A percentile compares a stretch with the other conserved stretches of the same genome.
Evolutionary conservation across 2,797 vertebrate genomes (phyloP).

Genomic region (Balearica regulorum): DNA sequence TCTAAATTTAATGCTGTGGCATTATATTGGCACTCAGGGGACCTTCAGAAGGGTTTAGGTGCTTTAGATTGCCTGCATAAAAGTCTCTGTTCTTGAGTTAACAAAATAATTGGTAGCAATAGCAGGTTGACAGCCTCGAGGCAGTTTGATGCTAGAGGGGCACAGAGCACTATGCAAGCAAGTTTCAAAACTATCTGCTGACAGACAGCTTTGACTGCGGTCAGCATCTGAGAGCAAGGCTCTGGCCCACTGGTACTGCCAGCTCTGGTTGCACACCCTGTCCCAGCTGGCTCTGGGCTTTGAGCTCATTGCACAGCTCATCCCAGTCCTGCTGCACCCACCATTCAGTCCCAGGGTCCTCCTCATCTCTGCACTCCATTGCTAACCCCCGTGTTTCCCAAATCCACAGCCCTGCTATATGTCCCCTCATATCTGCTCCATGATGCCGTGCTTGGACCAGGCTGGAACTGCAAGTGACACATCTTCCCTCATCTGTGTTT

Average conservation of each 20-base stretch:
- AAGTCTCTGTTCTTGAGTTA: not conserved
- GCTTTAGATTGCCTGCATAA: not conserved
- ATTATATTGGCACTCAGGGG: not conserved
- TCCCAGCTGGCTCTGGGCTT: not conserved
- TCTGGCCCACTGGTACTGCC: not conserved
- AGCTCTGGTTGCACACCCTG: not conserved
- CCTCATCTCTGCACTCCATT: not conserved
- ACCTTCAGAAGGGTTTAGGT: not conserved
- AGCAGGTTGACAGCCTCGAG: not conserved
- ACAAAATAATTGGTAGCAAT: not conserved
- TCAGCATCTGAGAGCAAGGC: not conserved
- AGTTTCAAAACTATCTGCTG: slow-evolving; percentile 43
- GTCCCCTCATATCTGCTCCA: rapidly evolving
- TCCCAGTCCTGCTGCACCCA: rapidly evolving
- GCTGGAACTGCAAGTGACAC: not conserved
- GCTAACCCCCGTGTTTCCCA: not conserved
- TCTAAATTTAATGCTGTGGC: not conserved
- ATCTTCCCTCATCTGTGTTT: not conserved
- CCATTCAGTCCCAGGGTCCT: not conserved
- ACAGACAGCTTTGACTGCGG: not conserved
- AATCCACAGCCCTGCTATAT: not conserved
- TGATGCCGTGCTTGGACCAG: not conserved
- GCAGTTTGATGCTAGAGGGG: not conserved
- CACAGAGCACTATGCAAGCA: not conserved
- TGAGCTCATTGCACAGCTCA: not conserved